These are phyloP conservation scores for Eilema sororculum DNA, from an alignment of 2,888 invertebrate genomes.

Conservation along the genomic window DNA sequence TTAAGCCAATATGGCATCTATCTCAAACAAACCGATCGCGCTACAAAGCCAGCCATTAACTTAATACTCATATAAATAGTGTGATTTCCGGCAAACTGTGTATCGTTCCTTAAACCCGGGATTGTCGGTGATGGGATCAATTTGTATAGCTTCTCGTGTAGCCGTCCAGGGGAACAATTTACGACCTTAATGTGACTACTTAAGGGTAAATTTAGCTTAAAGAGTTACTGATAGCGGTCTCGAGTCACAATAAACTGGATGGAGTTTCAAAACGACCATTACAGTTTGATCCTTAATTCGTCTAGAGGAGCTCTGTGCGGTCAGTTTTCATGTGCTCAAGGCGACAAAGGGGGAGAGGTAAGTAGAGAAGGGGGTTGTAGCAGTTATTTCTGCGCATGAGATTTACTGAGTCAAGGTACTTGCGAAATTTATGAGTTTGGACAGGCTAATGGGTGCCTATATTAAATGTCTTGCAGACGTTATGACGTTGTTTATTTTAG, in stretches of 20 bases:
- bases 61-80: slow-evolving; percentile 73
- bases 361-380: neutral
- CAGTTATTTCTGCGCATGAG: slow-evolving; percentile 13
- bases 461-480: neutral
- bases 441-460: neutral
- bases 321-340: slow-evolving; percentile 32
- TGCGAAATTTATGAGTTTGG: slow-evolving; percentile 2
- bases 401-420: slow-evolving; percentile 4
- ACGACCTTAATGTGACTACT: slow-evolving; percentile 62
- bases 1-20: slow-evolving; percentile 43
- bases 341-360: neutral
- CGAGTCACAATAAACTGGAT: slow-evolving; percentile 73
- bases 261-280: slow-evolving; percentile 60
- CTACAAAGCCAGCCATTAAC: slow-evolving; percentile 64
- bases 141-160: slow-evolving; percentile 77
- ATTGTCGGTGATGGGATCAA: slow-evolving; percentile 71
- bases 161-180: slow-evolving; percentile 58
- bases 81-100: slow-evolving; percentile 68
- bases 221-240: slow-evolving; percentile 43
- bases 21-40: slow-evolving; percentile 53
- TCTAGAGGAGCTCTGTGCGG: slow-evolving; percentile 37
- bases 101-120: slow-evolving; percentile 55
- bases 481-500: neutral
- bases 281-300: slow-evolving; percentile 57
- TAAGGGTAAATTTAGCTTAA: slow-evolving; percentile 64